Conservation (phyloP, 2,797 vertebrate species). For the Poeciliopsis presidionis region DNA sequence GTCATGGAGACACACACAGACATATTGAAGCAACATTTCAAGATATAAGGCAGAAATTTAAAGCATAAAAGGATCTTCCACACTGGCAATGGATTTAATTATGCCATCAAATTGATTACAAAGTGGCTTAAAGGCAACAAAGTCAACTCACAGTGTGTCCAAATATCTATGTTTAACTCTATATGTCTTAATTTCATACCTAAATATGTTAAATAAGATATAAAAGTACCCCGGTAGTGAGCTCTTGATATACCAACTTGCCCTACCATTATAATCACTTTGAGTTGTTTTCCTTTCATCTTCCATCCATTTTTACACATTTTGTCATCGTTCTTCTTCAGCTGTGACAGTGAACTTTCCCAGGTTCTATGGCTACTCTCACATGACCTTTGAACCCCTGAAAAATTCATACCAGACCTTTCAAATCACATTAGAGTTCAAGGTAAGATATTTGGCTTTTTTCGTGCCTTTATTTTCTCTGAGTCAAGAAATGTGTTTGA, state of each 20-base stretch:
- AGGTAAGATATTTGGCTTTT: slow-evolving; percentile 76
- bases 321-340: slow-evolving; percentile 64
- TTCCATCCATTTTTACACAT: neutral
- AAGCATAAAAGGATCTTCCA: neutral
- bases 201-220: neutral
- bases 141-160: neutral
- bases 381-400: slow-evolving; percentile 93
- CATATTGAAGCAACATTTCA: neutral
- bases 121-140: neutral
- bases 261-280: neutral
- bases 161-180: neutral
- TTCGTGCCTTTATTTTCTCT: neutral
- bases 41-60: neutral
- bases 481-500: slow-evolving; percentile 8
- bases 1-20: neutral
- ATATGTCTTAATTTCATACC: neutral
- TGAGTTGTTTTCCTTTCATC: neutral
- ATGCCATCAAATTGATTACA: neutral
- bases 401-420: slow-evolving; percentile 95
- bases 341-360: slow-evolving; percentile 89
- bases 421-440: slow-evolving; percentile 93
- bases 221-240: too few relatives aligned
- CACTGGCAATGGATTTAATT: neutral
- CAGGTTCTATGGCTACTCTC: slow-evolving; percentile 91
- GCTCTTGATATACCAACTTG: too few relatives aligned